These are phyloP conservation scores for Maccullochella peelii DNA, from an alignment of 2,113 vertebrate species.

Conservation along the genomic window DNA sequence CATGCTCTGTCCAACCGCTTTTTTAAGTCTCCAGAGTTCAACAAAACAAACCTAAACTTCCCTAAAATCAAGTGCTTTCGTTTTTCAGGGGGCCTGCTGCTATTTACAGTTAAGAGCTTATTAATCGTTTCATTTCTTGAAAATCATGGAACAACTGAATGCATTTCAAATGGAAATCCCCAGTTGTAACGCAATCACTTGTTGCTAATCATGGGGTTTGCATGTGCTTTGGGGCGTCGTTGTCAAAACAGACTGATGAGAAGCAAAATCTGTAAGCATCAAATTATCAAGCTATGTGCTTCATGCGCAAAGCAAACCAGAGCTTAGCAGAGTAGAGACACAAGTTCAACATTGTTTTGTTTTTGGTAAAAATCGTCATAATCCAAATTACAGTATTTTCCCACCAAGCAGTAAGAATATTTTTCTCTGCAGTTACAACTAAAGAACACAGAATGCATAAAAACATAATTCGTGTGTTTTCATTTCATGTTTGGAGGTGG, in stretches of 20 bases:
- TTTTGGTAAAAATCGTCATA: slow-evolving; percentile 56
- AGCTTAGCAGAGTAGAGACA: slow-evolving; percentile 74
- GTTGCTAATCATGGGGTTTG: slow-evolving; percentile 40
- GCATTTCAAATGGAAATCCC: slow-evolving; percentile 35
- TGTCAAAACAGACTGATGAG: slow-evolving; percentile 44
- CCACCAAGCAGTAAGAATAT: slow-evolving; percentile 57
- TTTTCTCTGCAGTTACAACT: slow-evolving; percentile 47
- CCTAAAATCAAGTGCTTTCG: slow-evolving; percentile 77
- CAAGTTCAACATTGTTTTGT: slow-evolving; percentile 45
- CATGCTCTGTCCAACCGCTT: slow-evolving; percentile 66
- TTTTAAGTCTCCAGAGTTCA: slow-evolving; percentile 58
- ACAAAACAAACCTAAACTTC: slow-evolving; percentile 67
- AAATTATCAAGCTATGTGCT: slow-evolving; percentile 56
- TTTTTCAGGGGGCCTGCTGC: slow-evolving; percentile 55
- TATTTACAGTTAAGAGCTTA: slow-evolving; percentile 77
- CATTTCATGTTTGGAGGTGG: slow-evolving; percentile 38
- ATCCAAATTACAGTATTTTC: slow-evolving; percentile 75
- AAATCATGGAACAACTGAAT: slow-evolving; percentile 26
- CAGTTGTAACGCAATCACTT: slow-evolving; percentile 33
- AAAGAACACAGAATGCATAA: slow-evolving; percentile 43
- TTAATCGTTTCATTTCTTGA: slow-evolving; percentile 50
- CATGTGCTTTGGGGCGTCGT: slow-evolving; percentile 65
- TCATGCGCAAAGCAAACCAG: slow-evolving; percentile 75
- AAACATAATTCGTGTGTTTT: slow-evolving; percentile 34
- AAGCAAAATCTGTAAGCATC: slow-evolving; percentile 35